A percentile compares a stretch with the other conserved stretches of the same genome.
Evolutionary conservation across 2,113 vertebrate species (phyloP).

Genomic region (Piaya cayana): DNA sequence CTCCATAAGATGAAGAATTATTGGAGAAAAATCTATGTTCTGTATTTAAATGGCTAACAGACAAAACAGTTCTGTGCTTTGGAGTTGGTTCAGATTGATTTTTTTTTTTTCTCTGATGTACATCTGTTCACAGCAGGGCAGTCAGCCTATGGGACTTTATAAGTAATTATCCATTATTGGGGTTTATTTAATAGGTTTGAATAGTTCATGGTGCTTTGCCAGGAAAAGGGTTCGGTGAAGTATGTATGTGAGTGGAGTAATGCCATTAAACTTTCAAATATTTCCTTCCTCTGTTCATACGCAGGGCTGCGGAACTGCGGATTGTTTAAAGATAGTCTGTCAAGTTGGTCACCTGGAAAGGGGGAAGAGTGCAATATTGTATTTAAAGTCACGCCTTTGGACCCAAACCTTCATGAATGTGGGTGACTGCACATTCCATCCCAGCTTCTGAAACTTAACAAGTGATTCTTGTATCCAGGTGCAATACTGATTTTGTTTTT

Average conservation of each 20-base stretch:
- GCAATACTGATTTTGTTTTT: neutral
- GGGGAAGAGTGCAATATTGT: conserved; percentile 89
- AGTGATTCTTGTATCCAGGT: neutral
- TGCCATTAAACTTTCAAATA: neutral
- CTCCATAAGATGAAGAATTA: neutral
- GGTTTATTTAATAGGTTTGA: neutral
- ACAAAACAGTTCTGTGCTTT: neutral
- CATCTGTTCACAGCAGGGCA: no score
- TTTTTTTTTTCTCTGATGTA: no score
- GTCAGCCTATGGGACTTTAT: no score
- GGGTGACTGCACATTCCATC: conserved; percentile 18
- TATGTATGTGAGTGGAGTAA: neutral
- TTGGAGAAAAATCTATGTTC: neutral
- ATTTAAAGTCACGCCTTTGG: conserved; percentile 87
- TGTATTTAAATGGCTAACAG: neutral
- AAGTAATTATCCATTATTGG: neutral
- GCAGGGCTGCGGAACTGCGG: conserved; percentile 85
- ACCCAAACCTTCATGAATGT: conserved; percentile 92
- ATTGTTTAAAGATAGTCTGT: conserved; percentile 88
- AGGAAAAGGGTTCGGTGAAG: neutral
- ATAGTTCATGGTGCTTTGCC: neutral
- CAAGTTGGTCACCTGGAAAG: conserved; percentile 91
- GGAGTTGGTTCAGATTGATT: no score
- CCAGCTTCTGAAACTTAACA: neutral
- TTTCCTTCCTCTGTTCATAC: neutral